These are phyloP conservation scores for Barypeithes pellucidus DNA, from an alignment of 2,888 invertebrate species.

Conservation along the genomic window DNA sequence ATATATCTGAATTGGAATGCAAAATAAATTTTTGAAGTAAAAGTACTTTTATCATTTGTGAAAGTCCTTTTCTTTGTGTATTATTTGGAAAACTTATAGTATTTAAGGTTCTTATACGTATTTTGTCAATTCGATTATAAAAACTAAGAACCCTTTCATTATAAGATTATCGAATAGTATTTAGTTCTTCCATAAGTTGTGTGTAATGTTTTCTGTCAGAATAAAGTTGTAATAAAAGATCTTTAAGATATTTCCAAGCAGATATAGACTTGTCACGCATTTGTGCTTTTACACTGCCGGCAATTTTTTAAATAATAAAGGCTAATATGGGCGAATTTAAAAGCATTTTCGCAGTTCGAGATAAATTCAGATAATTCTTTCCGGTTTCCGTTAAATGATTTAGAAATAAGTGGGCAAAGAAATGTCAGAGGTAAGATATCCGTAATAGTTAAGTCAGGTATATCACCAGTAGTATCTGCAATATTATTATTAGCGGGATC, in stretches of 20 bases:
- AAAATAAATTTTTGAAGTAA: too few species aligned
- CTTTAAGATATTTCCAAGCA: constrained; percentile 19
- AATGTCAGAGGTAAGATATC: background rate
- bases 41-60: constrained; percentile 31
- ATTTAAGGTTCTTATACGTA: constrained; percentile 17
- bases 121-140: too few species aligned
- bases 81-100: background rate
- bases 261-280: constrained; percentile 16
- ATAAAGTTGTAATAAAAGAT: constrained; percentile 22
- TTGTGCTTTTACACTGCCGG: constrained; percentile 8
- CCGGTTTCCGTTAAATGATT: constrained; percentile 29
- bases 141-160: constrained; percentile 15
- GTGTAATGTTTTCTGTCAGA: too few species aligned
- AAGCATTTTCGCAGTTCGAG: too few species aligned
- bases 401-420: constrained; percentile 31
- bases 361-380: constrained; percentile 32
- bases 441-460: too few species aligned
- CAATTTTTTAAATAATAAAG: constrained; percentile 5
- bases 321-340: too few species aligned
- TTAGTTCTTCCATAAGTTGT: too few species aligned
- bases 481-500: background rate
- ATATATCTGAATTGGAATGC: too few species aligned
- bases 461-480: background rate
- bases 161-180: too few species aligned
- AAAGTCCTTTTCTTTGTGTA: background rate